phyloP scores from a whole-genome alignment of 1,140 invertebrate genomes.

The Philopotamus ludificatus region DNA sequence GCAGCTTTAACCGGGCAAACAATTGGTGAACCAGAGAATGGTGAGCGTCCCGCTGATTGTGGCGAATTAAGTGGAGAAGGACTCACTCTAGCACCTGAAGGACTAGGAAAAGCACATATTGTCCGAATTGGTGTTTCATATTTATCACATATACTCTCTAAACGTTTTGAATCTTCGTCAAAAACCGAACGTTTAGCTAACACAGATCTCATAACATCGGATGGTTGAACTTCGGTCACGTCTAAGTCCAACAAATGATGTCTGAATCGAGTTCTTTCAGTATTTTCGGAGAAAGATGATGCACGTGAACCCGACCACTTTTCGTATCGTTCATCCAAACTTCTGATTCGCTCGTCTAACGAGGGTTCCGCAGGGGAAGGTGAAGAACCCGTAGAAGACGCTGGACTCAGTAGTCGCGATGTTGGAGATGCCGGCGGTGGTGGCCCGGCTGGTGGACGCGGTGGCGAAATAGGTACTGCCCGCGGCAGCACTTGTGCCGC shows the following conservation, averaged over 20 bases:
- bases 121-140: conserved; percentile 64
- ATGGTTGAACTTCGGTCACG: conserved; percentile 79
- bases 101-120: conserved; percentile 43
- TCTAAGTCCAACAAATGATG: conserved; percentile 73
- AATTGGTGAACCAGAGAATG: conserved; percentile 26
- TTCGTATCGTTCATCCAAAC: conserved; percentile 90
- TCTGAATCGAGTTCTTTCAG: conserved; percentile 58
- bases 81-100: conserved; percentile 45
- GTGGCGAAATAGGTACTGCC: conserved; percentile 45
- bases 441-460: conserved; percentile 44
- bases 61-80: conserved; percentile 38
- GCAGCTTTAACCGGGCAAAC: conserved; percentile 43
- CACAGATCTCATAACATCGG: conserved; percentile 90
- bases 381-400: conserved; percentile 57
- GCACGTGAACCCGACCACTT: conserved; percentile 75
- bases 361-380: conserved; percentile 62
- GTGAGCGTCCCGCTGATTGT: conserved; percentile 46
- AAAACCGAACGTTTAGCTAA: conserved; percentile 91
- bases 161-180: conserved; percentile 90
- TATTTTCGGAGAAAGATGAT: conserved; percentile 43
- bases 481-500: conserved; percentile 69
- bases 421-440: conserved; percentile 53
- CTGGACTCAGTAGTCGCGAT: conserved; percentile 60
- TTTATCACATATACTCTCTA: conserved; percentile 87
- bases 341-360: conserved; percentile 83